Percentiles rank a stretch among this genome's conserved stretches.
Conservation (phyloP, 2,797 vertebrate species). For the Austrolebias charrua region DNA sequence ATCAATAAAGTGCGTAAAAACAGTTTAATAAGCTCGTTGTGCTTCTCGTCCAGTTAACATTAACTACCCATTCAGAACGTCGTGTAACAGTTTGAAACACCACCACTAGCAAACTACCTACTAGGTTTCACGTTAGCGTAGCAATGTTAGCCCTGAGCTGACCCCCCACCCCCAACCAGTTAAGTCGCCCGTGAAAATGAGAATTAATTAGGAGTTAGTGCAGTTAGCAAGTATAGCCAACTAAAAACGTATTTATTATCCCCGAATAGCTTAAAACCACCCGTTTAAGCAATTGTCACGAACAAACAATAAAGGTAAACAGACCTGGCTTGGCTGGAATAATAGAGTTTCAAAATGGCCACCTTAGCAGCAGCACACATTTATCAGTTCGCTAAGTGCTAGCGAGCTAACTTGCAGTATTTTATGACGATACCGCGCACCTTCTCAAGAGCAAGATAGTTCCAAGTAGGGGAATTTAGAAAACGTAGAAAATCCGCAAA, state of each 20-base stretch:
- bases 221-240: not conserved
- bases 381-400: constrained; percentile 72
- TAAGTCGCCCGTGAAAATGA: constrained; percentile 32
- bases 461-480: constrained; percentile 8
- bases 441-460: constrained; percentile 23
- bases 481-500: constrained; percentile 3
- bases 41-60: too few species aligned
- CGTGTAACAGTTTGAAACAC: constrained; percentile 16
- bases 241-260: constrained; percentile 8
- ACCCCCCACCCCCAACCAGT: constrained; percentile 31
- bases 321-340: constrained; percentile 75
- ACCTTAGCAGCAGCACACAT: constrained; percentile 78
- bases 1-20: not conserved
- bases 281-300: constrained; percentile 46
- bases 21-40: not conserved
- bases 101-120: constrained; percentile 32
- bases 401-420: constrained; percentile 71
- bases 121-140: constrained; percentile 52
- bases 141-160: constrained; percentile 67
- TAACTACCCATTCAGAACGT: not conserved
- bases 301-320: constrained; percentile 73
- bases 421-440: constrained; percentile 47
- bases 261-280: not conserved
- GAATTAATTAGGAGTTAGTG: constrained; percentile 3
- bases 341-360: constrained; percentile 82